Conservation (phyloP, 1,140 invertebrate species). For the Cephus cinctus region DNA sequence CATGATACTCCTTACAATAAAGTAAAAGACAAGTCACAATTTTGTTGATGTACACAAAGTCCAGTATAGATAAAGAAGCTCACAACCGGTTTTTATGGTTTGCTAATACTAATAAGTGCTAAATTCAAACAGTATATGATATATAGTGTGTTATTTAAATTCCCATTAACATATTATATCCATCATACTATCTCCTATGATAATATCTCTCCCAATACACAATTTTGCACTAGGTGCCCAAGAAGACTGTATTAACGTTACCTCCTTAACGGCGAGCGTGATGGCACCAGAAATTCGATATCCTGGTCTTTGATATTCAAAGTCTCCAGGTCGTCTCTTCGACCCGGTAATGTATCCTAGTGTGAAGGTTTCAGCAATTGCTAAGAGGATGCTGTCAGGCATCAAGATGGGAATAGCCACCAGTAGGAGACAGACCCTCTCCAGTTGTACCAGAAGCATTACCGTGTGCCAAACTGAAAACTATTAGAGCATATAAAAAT, state of each 20-base stretch:
- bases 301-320: conserved; percentile 76
- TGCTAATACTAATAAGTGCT: too few species aligned
- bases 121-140: too few species aligned
- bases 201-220: conserved; percentile 11
- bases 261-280: conserved; percentile 74
- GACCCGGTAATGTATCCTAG: conserved; percentile 81
- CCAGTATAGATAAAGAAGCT: too few species aligned
- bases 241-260: conserved; percentile 26
- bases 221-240: conserved; percentile 15
- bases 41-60: too few species aligned
- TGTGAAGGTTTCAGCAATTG: conserved; percentile 55
- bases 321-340: conserved; percentile 69
- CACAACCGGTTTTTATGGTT: too few species aligned
- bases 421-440: conserved; percentile 38
- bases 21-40: too few species aligned
- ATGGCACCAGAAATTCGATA: conserved; percentile 79
- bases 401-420: conserved; percentile 33
- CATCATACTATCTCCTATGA: too few species aligned
- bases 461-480: conserved; percentile 21
- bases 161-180: not conserved
- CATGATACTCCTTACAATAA: too few species aligned
- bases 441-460: conserved; percentile 36
- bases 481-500: too few species aligned
- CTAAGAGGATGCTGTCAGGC: conserved; percentile 20
- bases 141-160: not conserved